Base-by-base conservation (phyloP, 1,140 invertebrate species). In the Cotesia typhae region DNA sequence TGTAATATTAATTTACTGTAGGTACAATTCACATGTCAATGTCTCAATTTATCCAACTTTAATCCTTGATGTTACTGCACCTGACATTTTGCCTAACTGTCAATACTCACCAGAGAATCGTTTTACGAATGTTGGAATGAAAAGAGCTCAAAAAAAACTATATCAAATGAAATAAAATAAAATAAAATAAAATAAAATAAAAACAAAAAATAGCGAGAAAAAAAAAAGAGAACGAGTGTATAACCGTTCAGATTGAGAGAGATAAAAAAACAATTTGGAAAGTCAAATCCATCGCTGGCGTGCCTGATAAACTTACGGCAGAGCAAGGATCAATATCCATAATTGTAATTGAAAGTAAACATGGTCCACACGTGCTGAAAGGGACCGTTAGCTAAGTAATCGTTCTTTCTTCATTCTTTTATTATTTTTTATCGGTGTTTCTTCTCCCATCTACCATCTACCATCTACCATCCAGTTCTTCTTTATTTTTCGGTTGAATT, bases 331-430 rank as follows among this genome's bases (percentile, higher is more conserved):
- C 71, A 72, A 72, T 72, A 72, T 72, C 71, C 65, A 67, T 72
- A 72, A 72, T 72, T 72, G 65, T 67, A 67, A 72, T 72, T 65
- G 55, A 72, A 72, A 72, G 71, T 72, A 72, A 72, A 72, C 71
- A 72, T 63, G 47, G 57, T 60, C 65, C 71, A 72, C 71, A 72
- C 71, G 65, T 72, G 65, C 64, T 36, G 61, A 37, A 47, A 60
- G 60, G 68, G 60, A 28, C 52, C 68, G 10, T 51, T 51, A n/a
- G 35, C 37, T 20, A 28, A 64, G 52, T 72, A 72, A 72, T 67
- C 65, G 57, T 63, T 60, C 65, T 72, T 67, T 72, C 55, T 28
- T 52, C 67, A 14, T 55, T 55, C 53, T 14, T 55, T 47, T 47
- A 9, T 9, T 47, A 47, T 47, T 47, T 47, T 47, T 47, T 9